Percentiles rank a stretch among this genome's conserved stretches.
These are phyloP conservation scores for Zhuqinia jingwanae DNA, from an alignment of 2,888 invertebrate genomes.

Conservation along the genomic window DNA sequence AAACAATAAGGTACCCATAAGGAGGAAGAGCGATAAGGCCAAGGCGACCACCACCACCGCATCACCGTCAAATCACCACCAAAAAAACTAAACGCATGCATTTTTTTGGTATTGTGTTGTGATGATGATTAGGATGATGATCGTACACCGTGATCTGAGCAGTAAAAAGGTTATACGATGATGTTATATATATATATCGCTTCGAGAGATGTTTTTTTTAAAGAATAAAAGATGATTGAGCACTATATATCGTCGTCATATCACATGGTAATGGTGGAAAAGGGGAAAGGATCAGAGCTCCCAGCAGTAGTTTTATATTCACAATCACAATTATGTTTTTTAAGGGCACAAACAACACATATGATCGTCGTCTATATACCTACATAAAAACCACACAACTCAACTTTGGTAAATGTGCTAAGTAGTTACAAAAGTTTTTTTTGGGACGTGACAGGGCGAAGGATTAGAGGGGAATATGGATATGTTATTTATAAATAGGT, in stretches of 20 bases:
- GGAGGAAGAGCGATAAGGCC: conserved; percentile 32
- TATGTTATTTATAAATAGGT: background rate
- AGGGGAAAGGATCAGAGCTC: conserved; percentile 47
- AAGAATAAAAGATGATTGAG: conserved; percentile 73
- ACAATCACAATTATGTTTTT: conserved; percentile 28
- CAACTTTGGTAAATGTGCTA: conserved; percentile 33
- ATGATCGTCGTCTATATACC: conserved; percentile 6
- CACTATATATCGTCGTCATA: conserved; percentile 64
- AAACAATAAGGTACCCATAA: conserved; percentile 71
- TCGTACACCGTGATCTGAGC: conserved; percentile 18
- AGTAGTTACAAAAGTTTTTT: conserved; percentile 51
- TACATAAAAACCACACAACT: conserved; percentile 38
- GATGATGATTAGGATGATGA: conserved; percentile 21
- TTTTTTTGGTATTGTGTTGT: background rate
- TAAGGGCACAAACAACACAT: conserved; percentile 40
- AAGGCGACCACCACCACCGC: conserved; percentile 43
- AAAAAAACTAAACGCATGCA: background rate
- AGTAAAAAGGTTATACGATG: conserved; percentile 49
- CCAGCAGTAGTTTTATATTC: background rate
- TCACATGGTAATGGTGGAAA: conserved; percentile 57
- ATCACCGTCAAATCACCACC: background rate
- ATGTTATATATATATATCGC: too few species aligned
- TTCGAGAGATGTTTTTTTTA: too few species aligned
- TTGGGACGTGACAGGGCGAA: conserved; percentile 77
- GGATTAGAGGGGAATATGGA: conserved; percentile 65